Conservation (phyloP, 2,888 invertebrate genomes). For the Caradrina clavipalpis region DNA sequence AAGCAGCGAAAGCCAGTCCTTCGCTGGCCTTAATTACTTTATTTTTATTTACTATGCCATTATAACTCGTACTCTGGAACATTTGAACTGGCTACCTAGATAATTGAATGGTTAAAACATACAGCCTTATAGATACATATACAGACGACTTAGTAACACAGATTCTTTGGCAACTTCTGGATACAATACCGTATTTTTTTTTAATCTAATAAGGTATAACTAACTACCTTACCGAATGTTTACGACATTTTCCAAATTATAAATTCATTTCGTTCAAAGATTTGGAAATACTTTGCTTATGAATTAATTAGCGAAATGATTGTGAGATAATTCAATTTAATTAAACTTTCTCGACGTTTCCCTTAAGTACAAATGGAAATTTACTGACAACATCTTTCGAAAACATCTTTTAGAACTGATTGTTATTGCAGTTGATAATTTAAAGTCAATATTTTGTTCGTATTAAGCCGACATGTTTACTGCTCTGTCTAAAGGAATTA, state of each 20-base stretch:
- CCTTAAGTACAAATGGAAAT: slow-evolving; percentile 49
- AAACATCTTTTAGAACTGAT: slow-evolving; percentile 40
- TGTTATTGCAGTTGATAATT: slow-evolving; percentile 43
- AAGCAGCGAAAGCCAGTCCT: too few relatives aligned
- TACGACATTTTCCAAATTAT: slow-evolving; percentile 18
- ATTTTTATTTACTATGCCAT: too few relatives aligned
- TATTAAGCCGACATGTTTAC: not conserved
- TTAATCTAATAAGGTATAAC: too few relatives aligned
- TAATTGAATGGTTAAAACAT: too few relatives aligned
- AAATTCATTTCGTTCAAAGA: slow-evolving; percentile 17
- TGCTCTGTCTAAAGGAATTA: too few relatives aligned
- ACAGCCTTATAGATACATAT: too few relatives aligned
- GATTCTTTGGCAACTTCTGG: too few relatives aligned
- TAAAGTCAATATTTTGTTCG: slow-evolving; percentile 19
- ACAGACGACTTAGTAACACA: too few relatives aligned
- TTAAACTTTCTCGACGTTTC: slow-evolving; percentile 56
- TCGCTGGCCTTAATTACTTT: too few relatives aligned
- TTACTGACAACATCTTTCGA: slow-evolving; percentile 39
- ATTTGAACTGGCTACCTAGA: too few relatives aligned
- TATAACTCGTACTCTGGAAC: too few relatives aligned
- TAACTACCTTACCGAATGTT: not conserved
- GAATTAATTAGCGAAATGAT: slow-evolving; percentile 54
- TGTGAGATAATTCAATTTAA: slow-evolving; percentile 57
- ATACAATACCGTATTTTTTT: too few relatives aligned
- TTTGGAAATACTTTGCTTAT: slow-evolving; percentile 40